These are phyloP conservation scores for Drosophila kanekoi DNA, from an alignment of 2,888 invertebrate genomes.

Conservation along the genomic window DNA sequence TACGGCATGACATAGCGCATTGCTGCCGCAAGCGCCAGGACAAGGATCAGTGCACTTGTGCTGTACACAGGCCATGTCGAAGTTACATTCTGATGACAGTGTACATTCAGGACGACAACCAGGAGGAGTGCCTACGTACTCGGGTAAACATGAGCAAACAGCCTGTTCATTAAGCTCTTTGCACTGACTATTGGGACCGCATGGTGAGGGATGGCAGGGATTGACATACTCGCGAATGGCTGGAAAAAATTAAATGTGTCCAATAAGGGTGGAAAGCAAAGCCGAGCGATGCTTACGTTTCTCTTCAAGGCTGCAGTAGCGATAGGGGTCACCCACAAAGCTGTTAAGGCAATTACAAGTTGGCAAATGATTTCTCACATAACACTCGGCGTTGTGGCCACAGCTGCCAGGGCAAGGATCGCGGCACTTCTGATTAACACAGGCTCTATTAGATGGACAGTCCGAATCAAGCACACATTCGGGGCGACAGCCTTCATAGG, in stretches of 20 bases:
- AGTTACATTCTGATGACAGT: slow-evolving; percentile 88
- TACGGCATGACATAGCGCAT: slow-evolving; percentile 89
- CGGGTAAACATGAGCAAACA: slow-evolving; percentile 89
- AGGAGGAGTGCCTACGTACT: slow-evolving; percentile 90
- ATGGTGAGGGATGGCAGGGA: slow-evolving; percentile 87
- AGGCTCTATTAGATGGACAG: slow-evolving; percentile 90
- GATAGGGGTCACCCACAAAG: slow-evolving; percentile 91
- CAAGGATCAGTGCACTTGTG: slow-evolving; percentile 90
- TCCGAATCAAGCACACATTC: slow-evolving; percentile 91
- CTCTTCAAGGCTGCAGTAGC: slow-evolving; percentile 86
- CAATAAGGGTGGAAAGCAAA: background rate
- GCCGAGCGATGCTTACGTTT: slow-evolving; percentile 85
- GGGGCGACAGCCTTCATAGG: slow-evolving; percentile 91
- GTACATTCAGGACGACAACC: slow-evolving; percentile 90
- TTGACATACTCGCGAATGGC: slow-evolving; percentile 77
- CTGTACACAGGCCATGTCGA: slow-evolving; percentile 88
- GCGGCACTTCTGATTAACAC: slow-evolving; percentile 90
- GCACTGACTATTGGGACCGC: slow-evolving; percentile 93
- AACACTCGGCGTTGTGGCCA: slow-evolving; percentile 90
- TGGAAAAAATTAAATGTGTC: slow-evolving; percentile 30
- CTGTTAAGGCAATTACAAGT: slow-evolving; percentile 89
- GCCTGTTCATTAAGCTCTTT: slow-evolving; percentile 88
- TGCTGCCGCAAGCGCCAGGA: slow-evolving; percentile 89
- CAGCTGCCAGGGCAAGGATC: slow-evolving; percentile 93
- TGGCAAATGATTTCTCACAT: slow-evolving; percentile 90